phyloP scores from a whole-genome alignment of 2,113 vertebrate genomes.

The Elephas maximus region DNA sequence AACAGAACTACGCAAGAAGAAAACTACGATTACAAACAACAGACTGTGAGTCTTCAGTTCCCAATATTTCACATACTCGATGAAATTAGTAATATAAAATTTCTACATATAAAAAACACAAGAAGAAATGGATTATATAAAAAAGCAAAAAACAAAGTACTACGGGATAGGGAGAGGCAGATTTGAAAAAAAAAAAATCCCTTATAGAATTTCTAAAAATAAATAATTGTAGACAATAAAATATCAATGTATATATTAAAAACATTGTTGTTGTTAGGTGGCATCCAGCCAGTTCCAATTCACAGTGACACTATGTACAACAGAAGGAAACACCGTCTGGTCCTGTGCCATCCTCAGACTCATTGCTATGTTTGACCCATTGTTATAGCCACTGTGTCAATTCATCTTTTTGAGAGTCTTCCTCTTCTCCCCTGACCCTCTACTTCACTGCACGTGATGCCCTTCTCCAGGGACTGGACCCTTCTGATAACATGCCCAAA shows the following conservation, averaged over 20 bases:
- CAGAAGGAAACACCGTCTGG: too few relatives aligned
- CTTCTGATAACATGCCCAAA: too few relatives aligned
- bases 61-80: not conserved
- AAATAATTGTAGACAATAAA: not conserved
- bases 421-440: too few relatives aligned
- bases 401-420: too few relatives aligned
- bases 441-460: too few relatives aligned
- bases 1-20: not conserved
- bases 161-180: not conserved
- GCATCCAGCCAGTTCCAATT: too few relatives aligned
- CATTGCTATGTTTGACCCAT: too few relatives aligned
- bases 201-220: not conserved
- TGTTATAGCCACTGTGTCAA: too few relatives aligned
- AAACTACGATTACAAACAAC: not conserved
- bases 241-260: not conserved
- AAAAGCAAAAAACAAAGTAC: not conserved
- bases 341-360: too few relatives aligned
- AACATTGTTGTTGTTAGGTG: too few relatives aligned
- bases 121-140: not conserved
- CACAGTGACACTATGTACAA: too few relatives aligned
- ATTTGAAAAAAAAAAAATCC: not conserved
- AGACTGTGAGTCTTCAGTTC: not conserved
- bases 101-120: not conserved
- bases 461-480: too few relatives aligned
- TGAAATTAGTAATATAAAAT: not conserved